Evolutionary conservation across 1,140 invertebrate species (phyloP).

Genomic region (Paraescarpia echinospica): DNA sequence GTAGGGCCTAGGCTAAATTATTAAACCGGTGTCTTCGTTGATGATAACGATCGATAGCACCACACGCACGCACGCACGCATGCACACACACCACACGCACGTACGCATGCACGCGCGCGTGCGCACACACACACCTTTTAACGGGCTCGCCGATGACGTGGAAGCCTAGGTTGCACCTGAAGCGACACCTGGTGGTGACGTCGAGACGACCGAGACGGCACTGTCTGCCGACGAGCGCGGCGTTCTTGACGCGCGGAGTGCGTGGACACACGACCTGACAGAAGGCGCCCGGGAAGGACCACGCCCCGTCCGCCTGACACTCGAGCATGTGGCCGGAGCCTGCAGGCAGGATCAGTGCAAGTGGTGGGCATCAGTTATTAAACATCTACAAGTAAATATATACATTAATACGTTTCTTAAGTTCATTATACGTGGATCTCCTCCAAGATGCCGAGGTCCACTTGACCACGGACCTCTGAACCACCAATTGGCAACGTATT

Average conservation of each 20-base stretch:
- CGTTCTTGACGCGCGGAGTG: slow-evolving; percentile 27
- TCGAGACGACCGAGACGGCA: slow-evolving; percentile 32
- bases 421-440: too few species aligned
- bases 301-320: slow-evolving; percentile 42
- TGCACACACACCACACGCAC: too few species aligned
- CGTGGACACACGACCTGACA: slow-evolving; percentile 38
- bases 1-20: too few species aligned
- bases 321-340: slow-evolving; percentile 33
- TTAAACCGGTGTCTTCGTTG: too few species aligned
- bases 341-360: slow-evolving; percentile 22
- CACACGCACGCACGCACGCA: too few species aligned
- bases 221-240: slow-evolving; percentile 27
- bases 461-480: too few species aligned
- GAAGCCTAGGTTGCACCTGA: slow-evolving; percentile 39
- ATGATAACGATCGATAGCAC: too few species aligned
- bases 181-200: slow-evolving; percentile 38
- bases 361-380: neutral
- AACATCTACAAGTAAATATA: neutral
- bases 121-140: slow-evolving; percentile 33
- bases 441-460: too few species aligned
- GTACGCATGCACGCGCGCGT: too few species aligned
- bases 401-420: too few species aligned
- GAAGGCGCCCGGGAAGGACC: slow-evolving; percentile 37
- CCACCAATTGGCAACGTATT: too few species aligned
- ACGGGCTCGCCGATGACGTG: slow-evolving; percentile 30